Evolutionary conservation across 1,140 invertebrate genomes (phyloP).

Genomic region (Drosophila athabasca): DNA sequence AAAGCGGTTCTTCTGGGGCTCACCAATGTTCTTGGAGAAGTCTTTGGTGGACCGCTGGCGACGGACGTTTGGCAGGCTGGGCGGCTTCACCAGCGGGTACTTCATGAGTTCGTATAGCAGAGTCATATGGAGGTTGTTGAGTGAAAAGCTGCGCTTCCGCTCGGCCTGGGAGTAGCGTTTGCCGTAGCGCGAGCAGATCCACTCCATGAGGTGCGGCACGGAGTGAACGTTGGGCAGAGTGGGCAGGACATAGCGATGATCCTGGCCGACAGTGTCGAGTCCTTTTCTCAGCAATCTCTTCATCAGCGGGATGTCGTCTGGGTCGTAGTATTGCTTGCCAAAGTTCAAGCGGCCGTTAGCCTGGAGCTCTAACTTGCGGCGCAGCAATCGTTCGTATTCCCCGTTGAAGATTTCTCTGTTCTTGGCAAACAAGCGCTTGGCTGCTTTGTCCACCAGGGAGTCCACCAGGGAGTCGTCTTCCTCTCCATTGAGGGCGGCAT

Average conservation of each 20-base stretch:
- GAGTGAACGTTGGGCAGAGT: constrained; percentile 60
- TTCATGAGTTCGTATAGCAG: constrained; percentile 19
- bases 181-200: constrained; percentile 64
- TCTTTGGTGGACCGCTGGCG: no score
- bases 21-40: neutral
- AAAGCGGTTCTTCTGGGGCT: constrained; percentile 22
- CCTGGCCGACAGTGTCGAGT: constrained; percentile 38
- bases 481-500: constrained; percentile 16
- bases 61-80: no score
- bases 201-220: constrained; percentile 58
- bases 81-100: neutral
- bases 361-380: neutral
- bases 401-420: constrained; percentile 26
- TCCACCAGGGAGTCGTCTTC: constrained; percentile 2
- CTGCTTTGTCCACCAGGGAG: constrained; percentile 30
- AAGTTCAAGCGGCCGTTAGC: constrained; percentile 12
- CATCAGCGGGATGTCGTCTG: constrained; percentile 46
- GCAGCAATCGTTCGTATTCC: constrained; percentile 12
- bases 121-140: neutral
- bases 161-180: constrained; percentile 47
- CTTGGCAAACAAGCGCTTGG: constrained; percentile 21
- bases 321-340: constrained; percentile 42
- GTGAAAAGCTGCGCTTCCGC: neutral
- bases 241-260: constrained; percentile 57
- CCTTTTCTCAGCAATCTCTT: constrained; percentile 44